These are phyloP conservation scores for Pelmatolapia mariae DNA, from an alignment of 2,113 vertebrate species.

Conservation along the genomic window DNA sequence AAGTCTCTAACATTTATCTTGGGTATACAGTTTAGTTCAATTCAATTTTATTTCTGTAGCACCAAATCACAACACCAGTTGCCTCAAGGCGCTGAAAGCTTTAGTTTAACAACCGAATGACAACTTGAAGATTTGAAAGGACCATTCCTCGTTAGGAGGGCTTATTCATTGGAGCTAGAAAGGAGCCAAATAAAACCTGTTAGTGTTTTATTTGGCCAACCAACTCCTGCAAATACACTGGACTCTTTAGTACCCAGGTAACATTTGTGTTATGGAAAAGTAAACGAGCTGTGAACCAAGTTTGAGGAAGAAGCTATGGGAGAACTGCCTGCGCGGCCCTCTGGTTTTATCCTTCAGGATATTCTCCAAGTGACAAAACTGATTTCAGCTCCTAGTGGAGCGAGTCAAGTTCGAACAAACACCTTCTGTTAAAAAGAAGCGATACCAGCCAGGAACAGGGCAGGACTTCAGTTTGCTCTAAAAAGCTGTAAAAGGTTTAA, in stretches of 20 bases:
- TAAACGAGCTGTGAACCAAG: neutral
- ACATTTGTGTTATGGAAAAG: neutral
- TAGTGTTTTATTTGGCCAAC: neutral
- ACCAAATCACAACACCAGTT: neutral
- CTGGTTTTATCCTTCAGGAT: neutral
- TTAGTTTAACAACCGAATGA: neutral
- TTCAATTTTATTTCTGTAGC: neutral
- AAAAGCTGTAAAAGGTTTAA: neutral
- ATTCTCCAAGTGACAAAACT: neutral
- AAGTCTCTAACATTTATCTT: neutral
- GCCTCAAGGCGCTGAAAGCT: neutral
- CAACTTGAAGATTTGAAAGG: neutral
- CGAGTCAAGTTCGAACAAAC: neutral
- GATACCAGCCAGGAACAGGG: neutral
- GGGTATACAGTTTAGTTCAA: neutral
- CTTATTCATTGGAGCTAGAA: accelerated
- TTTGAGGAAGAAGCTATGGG: neutral
- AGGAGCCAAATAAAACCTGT: neutral
- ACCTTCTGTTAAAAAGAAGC: neutral
- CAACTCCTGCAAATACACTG: neutral
- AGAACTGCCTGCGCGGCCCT: neutral
- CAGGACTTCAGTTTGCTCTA: neutral
- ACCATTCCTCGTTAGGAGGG: neutral
- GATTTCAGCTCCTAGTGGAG: neutral
- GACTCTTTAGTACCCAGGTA: neutral